These are phyloP conservation scores for Ormyrus nitidulus DNA, from an alignment of 2,888 invertebrate species.

Conservation along the genomic window DNA sequence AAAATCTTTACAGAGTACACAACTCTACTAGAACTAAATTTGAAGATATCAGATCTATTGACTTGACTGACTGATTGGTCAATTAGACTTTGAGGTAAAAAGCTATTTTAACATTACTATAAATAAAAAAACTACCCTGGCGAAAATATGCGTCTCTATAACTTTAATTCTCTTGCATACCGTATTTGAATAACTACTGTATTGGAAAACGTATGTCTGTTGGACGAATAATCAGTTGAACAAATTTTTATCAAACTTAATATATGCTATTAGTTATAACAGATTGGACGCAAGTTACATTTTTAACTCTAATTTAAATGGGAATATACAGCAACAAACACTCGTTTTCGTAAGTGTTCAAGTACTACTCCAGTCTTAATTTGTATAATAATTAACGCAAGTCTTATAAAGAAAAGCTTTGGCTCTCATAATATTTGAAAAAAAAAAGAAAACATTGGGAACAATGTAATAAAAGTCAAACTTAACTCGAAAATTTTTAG, in stretches of 20 bases:
- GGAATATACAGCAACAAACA: slow-evolving; percentile 36
- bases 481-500: slow-evolving; percentile 32
- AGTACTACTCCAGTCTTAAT: slow-evolving; percentile 55
- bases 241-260: slow-evolving; percentile 29
- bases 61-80: slow-evolving; percentile 3
- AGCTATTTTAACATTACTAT: slow-evolving; percentile 1
- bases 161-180: slow-evolving; percentile 26
- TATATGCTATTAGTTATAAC: slow-evolving; percentile 8
- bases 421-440: slow-evolving; percentile 38
- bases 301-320: slow-evolving; percentile 19
- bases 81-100: neutral
- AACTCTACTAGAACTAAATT: slow-evolving; percentile 31
- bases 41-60: neutral
- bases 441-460: slow-evolving; percentile 19
- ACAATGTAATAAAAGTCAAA: slow-evolving; percentile 33
- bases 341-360: slow-evolving; percentile 33
- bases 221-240: slow-evolving; percentile 3
- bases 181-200: slow-evolving; percentile 23
- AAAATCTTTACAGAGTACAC: slow-evolving; percentile 22
- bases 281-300: slow-evolving; percentile 14
- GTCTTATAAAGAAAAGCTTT: slow-evolving; percentile 52
- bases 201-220: slow-evolving; percentile 35
- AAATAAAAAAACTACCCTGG: slow-evolving; percentile 37
- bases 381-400: slow-evolving; percentile 51
- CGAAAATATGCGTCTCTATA: slow-evolving; percentile 29